Percentiles rank a stretch among this genome's conserved stretches.
Conservation (phyloP, 92 coral and sea anemone species). For the Siderastrea siderea region DNA sequence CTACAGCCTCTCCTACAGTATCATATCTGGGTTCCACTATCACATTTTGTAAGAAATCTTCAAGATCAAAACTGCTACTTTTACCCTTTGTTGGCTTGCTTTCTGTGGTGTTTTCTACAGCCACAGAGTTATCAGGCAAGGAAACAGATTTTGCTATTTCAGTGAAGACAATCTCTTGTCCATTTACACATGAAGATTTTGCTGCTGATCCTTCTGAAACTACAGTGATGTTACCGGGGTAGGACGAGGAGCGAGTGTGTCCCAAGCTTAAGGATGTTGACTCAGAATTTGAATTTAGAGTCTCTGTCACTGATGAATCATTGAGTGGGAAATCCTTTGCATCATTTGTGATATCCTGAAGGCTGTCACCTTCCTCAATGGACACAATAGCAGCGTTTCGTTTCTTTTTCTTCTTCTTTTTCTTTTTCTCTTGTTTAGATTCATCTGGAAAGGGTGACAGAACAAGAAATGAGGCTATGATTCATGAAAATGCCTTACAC, state of each 20-base stretch:
- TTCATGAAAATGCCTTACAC: neutral
- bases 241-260: constrained; percentile 75
- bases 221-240: constrained; percentile 62
- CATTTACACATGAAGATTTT: constrained; percentile 19
- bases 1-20: neutral
- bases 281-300: constrained; percentile 13
- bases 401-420: constrained; percentile 89
- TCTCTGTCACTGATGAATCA: constrained; percentile 44
- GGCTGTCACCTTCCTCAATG: constrained; percentile 79
- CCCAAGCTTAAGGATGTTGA: constrained; percentile 35
- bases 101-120: neutral
- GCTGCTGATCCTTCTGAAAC: constrained; percentile 16
- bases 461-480: neutral
- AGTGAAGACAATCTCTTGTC: constrained; percentile 34
- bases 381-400: constrained; percentile 85
- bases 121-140: constrained; percentile 54
- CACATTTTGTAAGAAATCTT: constrained; percentile 16
- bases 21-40: constrained; percentile 2
- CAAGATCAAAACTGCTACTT: constrained; percentile 16
- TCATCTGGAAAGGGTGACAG: constrained; percentile 29
- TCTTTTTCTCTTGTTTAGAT: constrained; percentile 62
- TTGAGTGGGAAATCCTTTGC: constrained; percentile 48
- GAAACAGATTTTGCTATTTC: constrained; percentile 55
- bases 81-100: neutral
- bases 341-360: neutral